phyloP scores from a whole-genome alignment of 2,888 invertebrate genomes.

The Miltochrista miniata region DNA sequence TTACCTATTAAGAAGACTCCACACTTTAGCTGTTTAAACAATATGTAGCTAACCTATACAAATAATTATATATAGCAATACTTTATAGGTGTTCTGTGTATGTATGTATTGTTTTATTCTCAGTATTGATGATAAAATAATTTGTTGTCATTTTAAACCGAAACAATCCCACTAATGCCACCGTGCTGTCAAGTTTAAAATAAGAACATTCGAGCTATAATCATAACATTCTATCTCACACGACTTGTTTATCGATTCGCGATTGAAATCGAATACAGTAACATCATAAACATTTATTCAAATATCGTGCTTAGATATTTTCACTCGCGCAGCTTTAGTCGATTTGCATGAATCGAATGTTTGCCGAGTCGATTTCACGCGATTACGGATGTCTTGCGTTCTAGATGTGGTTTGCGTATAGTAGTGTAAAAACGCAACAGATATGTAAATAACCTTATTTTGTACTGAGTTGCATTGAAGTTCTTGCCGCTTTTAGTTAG shows the following conservation, averaged over 20 bases:
- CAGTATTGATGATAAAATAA: neutral
- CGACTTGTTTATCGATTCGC: slow-evolving; percentile 12
- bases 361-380: slow-evolving; percentile 68
- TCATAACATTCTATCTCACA: slow-evolving; percentile 13
- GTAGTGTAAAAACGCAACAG: slow-evolving; percentile 29
- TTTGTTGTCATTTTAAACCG: neutral
- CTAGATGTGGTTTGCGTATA: slow-evolving; percentile 58
- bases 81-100: no score
- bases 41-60: no score
- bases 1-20: no score
- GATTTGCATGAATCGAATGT: slow-evolving; percentile 67
- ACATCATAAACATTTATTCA: slow-evolving; percentile 47
- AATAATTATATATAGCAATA: no score
- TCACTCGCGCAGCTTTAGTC: slow-evolving; percentile 52
- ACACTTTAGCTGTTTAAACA: no score
- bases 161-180: slow-evolving; percentile 1
- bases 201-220: slow-evolving; percentile 2
- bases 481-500: no score
- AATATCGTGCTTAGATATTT: slow-evolving; percentile 40
- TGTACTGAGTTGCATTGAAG: neutral
- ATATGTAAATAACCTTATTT: slow-evolving; percentile 20
- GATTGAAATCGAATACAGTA: slow-evolving; percentile 18
- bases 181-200: neutral
- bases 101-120: no score
- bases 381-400: slow-evolving; percentile 49